Base-by-base conservation (phyloP, 2,797 vertebrate species). In the Lithobates sylvaticus region DNA sequence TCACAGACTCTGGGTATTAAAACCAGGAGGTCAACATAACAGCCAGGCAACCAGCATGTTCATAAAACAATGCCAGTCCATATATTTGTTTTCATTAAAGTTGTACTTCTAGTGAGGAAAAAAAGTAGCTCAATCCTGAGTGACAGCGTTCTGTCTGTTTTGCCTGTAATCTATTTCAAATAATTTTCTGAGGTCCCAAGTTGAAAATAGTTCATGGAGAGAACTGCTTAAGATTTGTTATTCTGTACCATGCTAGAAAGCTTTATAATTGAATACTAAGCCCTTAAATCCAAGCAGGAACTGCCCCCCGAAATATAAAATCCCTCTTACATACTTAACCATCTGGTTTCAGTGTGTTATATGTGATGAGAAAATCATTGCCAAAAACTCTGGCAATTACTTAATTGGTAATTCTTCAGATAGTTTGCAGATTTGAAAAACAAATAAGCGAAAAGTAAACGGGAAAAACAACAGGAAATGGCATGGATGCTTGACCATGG, bases 271-370 rank as follows among this genome's bases (percentile, higher is more conserved):
- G 54, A 58, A 75, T 75, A 83, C 67, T 65, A 83, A 74, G 80
- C 50, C 50, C 54, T 74, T 65, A 64, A 42, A 10, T 47, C 77
- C 65, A 32, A 36, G 23, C 54, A 67, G 81, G 23, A 44, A 67
- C 29, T 68, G 72, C 42, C 64, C 39, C 61, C 23, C 12, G 16
- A 26, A 82, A 36, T 71, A 82, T 54, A 82, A 82, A 47, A 64
- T 61, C 10, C 42, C 50, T 64, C 42, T 26, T 73, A 27, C 54
- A 36, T 42, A 18, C n/a, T 23, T 50, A 26, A 50, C 10, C 76
- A 79, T 85, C 84, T 85, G 76, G 50, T 67, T 85, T 78, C 47
- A 73, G 79, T 79, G 26, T 79, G 76, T 34, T 5, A 61, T 23
- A 61, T 61, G 21, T 34, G 26, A 26, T 50, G 47, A 85, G 76